Base-by-base conservation (phyloP, 2,113 vertebrate genomes). In the Cavia porcellus region DNA sequence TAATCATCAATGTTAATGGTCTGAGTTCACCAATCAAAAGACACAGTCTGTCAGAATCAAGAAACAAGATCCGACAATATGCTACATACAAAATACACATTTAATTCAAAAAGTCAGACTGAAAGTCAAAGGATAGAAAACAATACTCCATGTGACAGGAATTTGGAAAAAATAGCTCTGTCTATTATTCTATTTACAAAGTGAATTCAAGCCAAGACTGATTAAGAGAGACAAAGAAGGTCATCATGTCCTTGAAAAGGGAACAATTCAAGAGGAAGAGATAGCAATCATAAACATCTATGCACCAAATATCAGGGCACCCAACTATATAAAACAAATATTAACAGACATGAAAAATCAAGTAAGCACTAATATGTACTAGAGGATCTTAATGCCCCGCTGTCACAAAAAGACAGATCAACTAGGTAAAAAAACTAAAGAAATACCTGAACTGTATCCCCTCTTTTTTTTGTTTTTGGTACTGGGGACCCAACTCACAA, bases 391-490 rank as follows among this genome's bases (percentile, higher is more conserved):
- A 42, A 42, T 42, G 25, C 20, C 38, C 70, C 10, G 13, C 38
- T 42, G 22, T 74, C 70, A 24, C 70, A 22, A 42, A 66, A 32
- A 72, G 20, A 74, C 1, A 42, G 20, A 38, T 74, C 20, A 74
- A 74, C 20, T 74, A 74, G 70, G 42, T 22, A 74, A 42, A 42
- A 30, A 74, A 20, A 7, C 47, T 50, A 10, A 74, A 74, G 38
- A 74, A 11, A 42, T 42, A 74, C 24, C n/a, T 42, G 70, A 74
- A 38, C 19, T 24, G n/a, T 42, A n/a, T 20, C 20, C 22, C n/a
- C 10, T 89, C 94, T 79, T 68, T 75, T 83, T 92, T 88, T 88
- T 87, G 24, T 52, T 52, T 52, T 52, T 52, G 50, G 50, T 52
- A 10, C 50, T 52, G 9, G 50, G 50, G 9, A 52, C 11, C 50